Evolutionary conservation across 1,140 invertebrate species (phyloP), one percentile per base, ranked within the genome.

Genomic region (Cydia pomonella): DNA sequence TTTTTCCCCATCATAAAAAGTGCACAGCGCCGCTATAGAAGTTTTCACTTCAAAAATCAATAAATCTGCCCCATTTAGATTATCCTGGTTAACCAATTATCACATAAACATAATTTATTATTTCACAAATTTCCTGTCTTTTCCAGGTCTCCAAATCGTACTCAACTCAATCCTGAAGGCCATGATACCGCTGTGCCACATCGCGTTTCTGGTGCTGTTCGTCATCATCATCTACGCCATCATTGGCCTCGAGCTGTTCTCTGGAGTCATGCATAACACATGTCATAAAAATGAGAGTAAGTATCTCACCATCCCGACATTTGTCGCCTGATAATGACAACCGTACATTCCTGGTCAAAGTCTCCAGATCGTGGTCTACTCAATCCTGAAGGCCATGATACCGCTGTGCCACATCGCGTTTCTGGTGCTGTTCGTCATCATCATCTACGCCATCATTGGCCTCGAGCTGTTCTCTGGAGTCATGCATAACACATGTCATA

Each of bases 161-260:
- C 94, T 99, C 87, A 99, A 99, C 94, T 99, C 99, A 78, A 99
- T 99, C 94, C 94, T 99, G 76, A 97, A 98, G 94, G 99, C 99
- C 84, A 99, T 99, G 99, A 97, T 99, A 93, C 99, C 99, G 90
- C 95, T 99, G 89, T 95, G 99, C 88, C 99, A 99, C 94, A 99
- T 99, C 93, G 99, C 98, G 86, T 95, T 99, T 80, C 95, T 99
- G 83, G 99, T 99, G 86, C 95, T 99, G 76, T 99, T 99, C 94
- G 99, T 99, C 86, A 99, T 99, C 90, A 99, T 99, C 89, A 99
- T 99, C 92, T 99, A 99, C 94, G 99, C 99, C 79, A 99, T 99
- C 87, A 99, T 99, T 84, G 99, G 99, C 75, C 94, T 99, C 84
- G 99, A 99, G 94, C 94, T 99, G 53, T 99, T 99, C 95, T 99